Base-by-base conservation (phyloP, 2,888 invertebrate species). In the Catocala fraxini region DNA sequence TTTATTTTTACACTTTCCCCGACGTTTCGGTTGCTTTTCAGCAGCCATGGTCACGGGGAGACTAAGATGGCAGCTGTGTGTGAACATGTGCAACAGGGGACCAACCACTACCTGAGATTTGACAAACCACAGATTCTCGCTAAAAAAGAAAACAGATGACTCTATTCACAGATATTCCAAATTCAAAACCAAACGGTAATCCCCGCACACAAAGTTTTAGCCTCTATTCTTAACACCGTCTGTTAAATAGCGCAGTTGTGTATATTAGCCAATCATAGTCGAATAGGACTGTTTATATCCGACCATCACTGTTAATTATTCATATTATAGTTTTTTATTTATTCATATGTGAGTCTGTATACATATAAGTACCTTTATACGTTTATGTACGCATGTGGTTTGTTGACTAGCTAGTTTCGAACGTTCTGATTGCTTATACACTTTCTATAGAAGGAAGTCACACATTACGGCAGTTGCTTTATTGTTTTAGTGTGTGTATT, bases 391-490 rank as follows among this genome's bases (percentile, higher is more conserved):
- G 25, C 25, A 41, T 13, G 39, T 9, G 6, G 39, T 57, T 25
- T 42, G 65, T 75, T 75, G 73, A 70, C 73, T 51, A 48, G 47
- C 51, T 12, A 63, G 43, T 63, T 55, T 56, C 42, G 52, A 56
- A 62, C 39, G 63, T 48, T 68, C 61, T 63, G 66, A 76, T 74
- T 74, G 63, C 58, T 62, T 68, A 51, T 51, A 69, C 62, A 72
- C 72, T 76, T 74, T 74, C 71, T 67, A 74, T 60, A 51, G 46
- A 61, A 70, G 76, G 76, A 76, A 74, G 67, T 76, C 68, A 68
- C 76, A 74, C 67, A 73, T 76, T 76, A 76, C 65, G 54, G 62
- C 68, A 69, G 56, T 67, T 68, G 62, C 62, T 42, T 6, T 59
- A 47, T 64, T 65, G 56, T 52, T 56, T 62, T 56, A 35, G 12